phyloP scores from a whole-genome alignment of 2,797 vertebrate genomes.

The Argya squamiceps region DNA sequence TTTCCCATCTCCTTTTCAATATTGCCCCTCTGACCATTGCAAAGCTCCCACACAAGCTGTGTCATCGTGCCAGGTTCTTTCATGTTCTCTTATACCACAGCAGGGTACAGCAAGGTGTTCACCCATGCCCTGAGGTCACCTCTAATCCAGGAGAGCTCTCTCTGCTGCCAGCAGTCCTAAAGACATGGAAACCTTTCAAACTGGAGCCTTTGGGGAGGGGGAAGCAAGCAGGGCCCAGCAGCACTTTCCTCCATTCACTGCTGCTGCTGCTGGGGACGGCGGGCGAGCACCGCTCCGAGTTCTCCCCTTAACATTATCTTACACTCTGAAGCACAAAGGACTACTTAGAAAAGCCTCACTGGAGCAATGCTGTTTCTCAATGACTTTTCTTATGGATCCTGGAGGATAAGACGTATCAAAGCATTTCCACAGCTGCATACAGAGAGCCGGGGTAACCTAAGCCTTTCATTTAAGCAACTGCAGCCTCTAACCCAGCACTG shows the following conservation, averaged over 20 bases:
- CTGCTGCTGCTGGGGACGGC: background rate
- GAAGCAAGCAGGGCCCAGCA: background rate
- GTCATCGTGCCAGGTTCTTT: fast-evolving
- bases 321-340: background rate
- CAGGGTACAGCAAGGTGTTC: background rate
- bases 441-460: background rate
- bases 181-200: background rate
- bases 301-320: background rate
- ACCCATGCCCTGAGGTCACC: background rate
- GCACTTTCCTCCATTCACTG: background rate
- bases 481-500: background rate
- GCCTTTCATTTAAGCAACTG: background rate
- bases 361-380: constrained; percentile 36
- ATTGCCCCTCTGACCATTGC: fast-evolving
- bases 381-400: constrained; percentile 48
- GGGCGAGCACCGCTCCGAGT: fast-evolving
- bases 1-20: background rate
- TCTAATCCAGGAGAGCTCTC: background rate
- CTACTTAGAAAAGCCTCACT: background rate
- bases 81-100: fast-evolving
- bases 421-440: background rate
- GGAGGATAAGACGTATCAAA: background rate
- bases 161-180: background rate
- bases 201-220: background rate
- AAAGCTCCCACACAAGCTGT: background rate